phyloP scores from a whole-genome alignment of 2,888 invertebrate genomes.

The Agrochola litura region DNA sequence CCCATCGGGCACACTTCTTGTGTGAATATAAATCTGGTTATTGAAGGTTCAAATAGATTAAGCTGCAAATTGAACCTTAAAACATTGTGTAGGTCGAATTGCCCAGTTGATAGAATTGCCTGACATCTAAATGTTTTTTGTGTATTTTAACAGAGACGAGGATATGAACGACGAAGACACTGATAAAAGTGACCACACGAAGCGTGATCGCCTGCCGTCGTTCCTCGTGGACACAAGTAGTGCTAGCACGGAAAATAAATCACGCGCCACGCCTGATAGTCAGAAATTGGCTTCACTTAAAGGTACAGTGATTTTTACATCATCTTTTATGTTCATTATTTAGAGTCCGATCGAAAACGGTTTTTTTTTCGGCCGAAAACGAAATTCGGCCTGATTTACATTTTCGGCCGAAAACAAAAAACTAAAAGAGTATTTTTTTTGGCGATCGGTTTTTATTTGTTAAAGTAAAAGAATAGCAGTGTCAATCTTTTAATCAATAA shows the following conservation, averaged over 20 bases:
- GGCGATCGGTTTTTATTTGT: neutral
- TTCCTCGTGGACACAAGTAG: conserved; percentile 78
- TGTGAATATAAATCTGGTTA: neutral
- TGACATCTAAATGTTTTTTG: neutral
- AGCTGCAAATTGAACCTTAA: neutral
- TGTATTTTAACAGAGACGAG: conserved; percentile 70
- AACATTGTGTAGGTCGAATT: neutral
- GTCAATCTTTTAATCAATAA: neutral
- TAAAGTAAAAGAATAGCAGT: neutral
- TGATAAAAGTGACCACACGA: conserved; percentile 72
- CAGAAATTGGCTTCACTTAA: conserved; percentile 74
- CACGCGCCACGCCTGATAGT: conserved; percentile 81
- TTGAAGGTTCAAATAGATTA: too few species aligned
- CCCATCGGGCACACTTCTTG: neutral
- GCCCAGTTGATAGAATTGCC: neutral
- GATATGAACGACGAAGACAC: conserved; percentile 73
- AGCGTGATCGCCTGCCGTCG: conserved; percentile 76
- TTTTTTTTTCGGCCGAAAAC: neutral
- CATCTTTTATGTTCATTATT: too few species aligned
- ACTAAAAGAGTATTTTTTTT: neutral
- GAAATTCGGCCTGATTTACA: neutral
- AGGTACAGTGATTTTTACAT: conserved; percentile 65
- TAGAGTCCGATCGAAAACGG: neutral
- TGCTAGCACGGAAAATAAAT: conserved; percentile 79
- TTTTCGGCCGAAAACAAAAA: neutral